Conservation (phyloP, 2,797 vertebrate genomes). For the Graptemys geographica region DNA sequence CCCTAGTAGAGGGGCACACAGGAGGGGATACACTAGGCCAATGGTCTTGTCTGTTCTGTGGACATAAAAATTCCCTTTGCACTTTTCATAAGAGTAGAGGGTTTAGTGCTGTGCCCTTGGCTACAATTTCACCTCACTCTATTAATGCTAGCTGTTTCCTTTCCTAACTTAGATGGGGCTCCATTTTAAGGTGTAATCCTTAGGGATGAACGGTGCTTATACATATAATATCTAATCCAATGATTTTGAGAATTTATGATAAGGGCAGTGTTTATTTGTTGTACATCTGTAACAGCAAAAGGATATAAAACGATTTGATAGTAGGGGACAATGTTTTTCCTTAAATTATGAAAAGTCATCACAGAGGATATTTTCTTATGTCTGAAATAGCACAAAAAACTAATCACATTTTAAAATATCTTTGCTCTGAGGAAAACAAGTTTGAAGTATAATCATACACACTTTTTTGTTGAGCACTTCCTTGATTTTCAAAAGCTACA, state of each 20-base stretch:
- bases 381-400: accelerated
- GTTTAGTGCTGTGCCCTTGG: background rate
- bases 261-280: no score
- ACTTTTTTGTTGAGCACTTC: background rate
- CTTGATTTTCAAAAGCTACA: background rate
- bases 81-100: background rate
- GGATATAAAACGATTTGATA: accelerated
- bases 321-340: accelerated
- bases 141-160: no score
- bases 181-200: no score
- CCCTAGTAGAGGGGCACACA: no score
- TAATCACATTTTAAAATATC: accelerated
- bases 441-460: accelerated
- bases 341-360: accelerated
- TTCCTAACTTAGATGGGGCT: no score
- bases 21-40: no score
- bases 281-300: background rate
- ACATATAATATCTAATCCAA: no score
- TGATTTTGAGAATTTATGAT: no score
- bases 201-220: no score
- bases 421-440: accelerated
- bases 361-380: accelerated
- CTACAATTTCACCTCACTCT: no score
- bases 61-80: background rate
- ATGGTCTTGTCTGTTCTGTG: background rate